phyloP scores from a whole-genome alignment of 1,140 invertebrate species.

The Rhizoglyphus robini region DNA sequence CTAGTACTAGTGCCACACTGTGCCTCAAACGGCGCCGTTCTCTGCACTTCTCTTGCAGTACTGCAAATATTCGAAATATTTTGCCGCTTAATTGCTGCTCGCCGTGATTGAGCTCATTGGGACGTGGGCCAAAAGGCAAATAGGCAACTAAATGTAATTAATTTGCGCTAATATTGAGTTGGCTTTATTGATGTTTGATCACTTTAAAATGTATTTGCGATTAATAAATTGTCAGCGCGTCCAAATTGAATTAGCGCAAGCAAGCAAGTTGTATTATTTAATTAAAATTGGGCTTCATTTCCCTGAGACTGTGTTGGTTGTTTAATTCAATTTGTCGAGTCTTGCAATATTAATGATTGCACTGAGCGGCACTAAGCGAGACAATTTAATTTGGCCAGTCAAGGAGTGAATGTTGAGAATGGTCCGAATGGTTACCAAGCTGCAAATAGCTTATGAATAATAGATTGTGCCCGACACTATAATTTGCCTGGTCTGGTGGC shows the following conservation, averaged over 20 bases:
- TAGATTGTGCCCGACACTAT: not conserved
- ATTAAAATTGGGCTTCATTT: conserved; percentile 6
- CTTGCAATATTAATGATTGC: not conserved
- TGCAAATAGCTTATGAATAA: conserved; percentile 15
- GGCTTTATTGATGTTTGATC: no score
- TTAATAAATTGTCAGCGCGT: not conserved
- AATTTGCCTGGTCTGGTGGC: conserved; percentile 1
- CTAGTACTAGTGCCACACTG: no score
- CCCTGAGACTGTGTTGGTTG: not conserved
- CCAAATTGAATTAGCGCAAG: not conserved
- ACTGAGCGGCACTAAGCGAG: not conserved
- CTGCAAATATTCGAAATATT: no score
- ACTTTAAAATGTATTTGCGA: conserved; percentile 3
- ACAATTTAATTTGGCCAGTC: conserved; percentile 14
- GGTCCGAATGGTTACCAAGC: not conserved
- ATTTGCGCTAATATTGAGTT: no score
- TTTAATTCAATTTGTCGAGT: conserved; percentile 5
- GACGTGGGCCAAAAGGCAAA: no score
- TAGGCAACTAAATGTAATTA: no score
- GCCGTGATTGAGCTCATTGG: no score
- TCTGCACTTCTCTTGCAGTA: no score
- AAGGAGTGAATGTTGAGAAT: not conserved
- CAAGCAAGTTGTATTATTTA: not conserved
- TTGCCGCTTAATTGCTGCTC: no score
- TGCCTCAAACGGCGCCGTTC: no score